A percentile compares a stretch with the other conserved stretches of the same genome.
Evolutionary conservation across 2,888 invertebrate genomes (phyloP).

Genomic region (Pandemis heparana): DNA sequence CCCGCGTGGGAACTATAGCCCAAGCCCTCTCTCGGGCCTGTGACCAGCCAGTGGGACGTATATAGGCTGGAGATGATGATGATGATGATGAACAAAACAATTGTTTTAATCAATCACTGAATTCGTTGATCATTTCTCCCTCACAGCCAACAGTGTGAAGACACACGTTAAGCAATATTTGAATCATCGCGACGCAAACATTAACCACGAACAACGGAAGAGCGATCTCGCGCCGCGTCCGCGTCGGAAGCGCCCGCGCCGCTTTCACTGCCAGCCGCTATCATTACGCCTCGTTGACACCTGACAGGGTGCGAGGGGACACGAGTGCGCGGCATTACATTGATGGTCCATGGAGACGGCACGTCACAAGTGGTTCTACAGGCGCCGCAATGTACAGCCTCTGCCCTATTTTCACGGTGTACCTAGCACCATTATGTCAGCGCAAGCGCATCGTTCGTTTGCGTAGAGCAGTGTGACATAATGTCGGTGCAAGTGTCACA

Average conservation of each 20-base stretch:
- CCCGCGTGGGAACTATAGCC: too few relatives aligned
- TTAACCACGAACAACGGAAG: neutral
- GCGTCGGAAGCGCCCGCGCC: neutral
- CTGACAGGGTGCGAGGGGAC: neutral
- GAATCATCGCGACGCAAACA: neutral
- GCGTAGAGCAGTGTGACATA: neutral
- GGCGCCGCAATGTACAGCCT: neutral
- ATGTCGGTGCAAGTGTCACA: neutral
- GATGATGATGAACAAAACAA: too few relatives aligned
- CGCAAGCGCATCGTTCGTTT: neutral
- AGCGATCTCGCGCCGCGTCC: neutral
- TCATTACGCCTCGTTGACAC: neutral
- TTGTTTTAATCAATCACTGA: neutral
- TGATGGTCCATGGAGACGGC: neutral
- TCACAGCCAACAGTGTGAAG: too few relatives aligned
- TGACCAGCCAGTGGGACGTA: too few relatives aligned
- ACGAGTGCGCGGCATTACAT: neutral
- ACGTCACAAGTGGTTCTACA: neutral
- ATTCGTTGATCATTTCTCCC: too few relatives aligned
- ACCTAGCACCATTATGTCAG: neutral
- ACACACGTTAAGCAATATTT: too few relatives aligned
- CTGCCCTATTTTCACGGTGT: neutral
- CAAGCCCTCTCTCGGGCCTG: too few relatives aligned
- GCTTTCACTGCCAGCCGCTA: neutral
- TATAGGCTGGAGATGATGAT: too few relatives aligned